Evolutionary conservation across 2,888 invertebrate genomes (phyloP).

Genomic region (Dryobota labecula): DNA sequence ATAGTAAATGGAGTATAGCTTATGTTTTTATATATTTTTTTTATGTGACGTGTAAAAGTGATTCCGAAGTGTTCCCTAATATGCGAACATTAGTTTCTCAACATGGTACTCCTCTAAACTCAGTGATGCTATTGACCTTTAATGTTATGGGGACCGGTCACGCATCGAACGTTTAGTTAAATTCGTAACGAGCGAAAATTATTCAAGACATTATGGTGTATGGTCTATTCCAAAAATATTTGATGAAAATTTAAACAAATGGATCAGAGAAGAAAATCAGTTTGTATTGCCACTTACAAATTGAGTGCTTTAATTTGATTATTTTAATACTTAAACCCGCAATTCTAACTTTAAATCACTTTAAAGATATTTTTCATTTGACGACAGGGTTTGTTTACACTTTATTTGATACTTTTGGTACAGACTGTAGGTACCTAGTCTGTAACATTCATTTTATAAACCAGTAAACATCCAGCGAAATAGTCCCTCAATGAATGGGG

Average conservation of each 20-base stretch:
- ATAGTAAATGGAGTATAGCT: too few relatives aligned
- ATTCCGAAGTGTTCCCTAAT: constrained; percentile 23
- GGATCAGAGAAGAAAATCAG: neutral
- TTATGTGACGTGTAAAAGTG: too few relatives aligned
- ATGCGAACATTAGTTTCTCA: constrained; percentile 55
- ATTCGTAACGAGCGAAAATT: constrained; percentile 53
- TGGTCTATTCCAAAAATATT: neutral
- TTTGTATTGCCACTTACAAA: neutral
- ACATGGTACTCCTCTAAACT: constrained; percentile 56
- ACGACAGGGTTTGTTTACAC: neutral
- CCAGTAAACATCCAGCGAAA: constrained; percentile 7
- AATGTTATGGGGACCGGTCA: constrained; percentile 64
- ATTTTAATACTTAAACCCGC: neutral
- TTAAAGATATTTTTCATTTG: neutral
- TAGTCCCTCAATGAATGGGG: neutral
- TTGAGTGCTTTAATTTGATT: neutral
- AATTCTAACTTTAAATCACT: neutral
- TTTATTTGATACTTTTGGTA: neutral
- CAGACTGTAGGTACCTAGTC: neutral
- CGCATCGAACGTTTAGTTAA: constrained; percentile 66
- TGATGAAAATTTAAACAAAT: neutral
- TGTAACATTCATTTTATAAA: constrained; percentile 10
- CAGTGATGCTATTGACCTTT: constrained; percentile 66
- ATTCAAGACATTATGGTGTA: constrained; percentile 43
- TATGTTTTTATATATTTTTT: too few relatives aligned